Base-by-base conservation (phyloP, 2,888 invertebrate genomes). In the Athalia rosae region DNA sequence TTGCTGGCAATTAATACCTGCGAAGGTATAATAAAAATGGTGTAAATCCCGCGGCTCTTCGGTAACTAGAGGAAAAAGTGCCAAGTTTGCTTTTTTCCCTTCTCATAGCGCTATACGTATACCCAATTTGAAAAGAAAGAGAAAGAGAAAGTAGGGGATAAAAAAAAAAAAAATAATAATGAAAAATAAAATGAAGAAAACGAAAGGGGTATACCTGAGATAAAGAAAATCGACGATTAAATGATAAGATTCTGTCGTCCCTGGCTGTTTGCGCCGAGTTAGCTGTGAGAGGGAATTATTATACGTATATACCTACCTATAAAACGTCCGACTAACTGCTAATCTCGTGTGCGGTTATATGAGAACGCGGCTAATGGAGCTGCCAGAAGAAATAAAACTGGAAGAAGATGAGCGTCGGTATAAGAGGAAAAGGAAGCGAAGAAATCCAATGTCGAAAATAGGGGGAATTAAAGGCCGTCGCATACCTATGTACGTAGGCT, bases 401-500 rank as follows among this genome's bases (percentile, higher is more conserved):
- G 58, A 47, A 47, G 43, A 15, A 74, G 59, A 73, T 61, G 77
- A 71, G 28, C 4, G 53, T 8, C 9, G 5, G 73, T 11, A 79
- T 66, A 45, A 50, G 78, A 74, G 76, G 67, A 62, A 69, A 67
- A 13, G 48, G 67, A 74, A 71, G 63, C 71, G 77, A 8, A 15
- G 28, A 11, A 76, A 28, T n/a, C 47, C 4, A 62, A 76, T 56
- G 11, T 45, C 64, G 7, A 48, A 13, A 28, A 67, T 58, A 58
- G 41, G 15, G 61, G 28, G 47, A 66, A 8, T 76, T 64, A 66
- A 48, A 76, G 71, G 79, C 28, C 28, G 28, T 28, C 28, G 28
- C 28, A 28, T n/a, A 45, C 45, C 50, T 8, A 62, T 41, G 43
- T 43, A 50, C 53, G 48, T 50, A 28, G 53, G 67, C 67, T 80